Evolutionary conservation across 2,888 invertebrate species (phyloP), one percentile per base, ranked within the genome.

Genomic region (Hyppa rectilinea): DNA sequence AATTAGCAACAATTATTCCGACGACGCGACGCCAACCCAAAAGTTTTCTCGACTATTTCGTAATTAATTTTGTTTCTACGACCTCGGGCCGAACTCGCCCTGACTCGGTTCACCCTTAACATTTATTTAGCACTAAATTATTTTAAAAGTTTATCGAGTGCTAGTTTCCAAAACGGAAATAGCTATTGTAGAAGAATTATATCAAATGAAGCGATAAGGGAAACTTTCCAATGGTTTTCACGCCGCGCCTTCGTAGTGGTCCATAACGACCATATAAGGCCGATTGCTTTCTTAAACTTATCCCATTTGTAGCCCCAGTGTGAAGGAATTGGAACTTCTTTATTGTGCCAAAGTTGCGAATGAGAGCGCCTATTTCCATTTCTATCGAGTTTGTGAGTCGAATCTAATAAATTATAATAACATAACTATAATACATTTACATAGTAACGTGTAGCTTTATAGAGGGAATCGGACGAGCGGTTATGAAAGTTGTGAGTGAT

Each of bases 241-340:
- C 94, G 92, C 93, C 88, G 89, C 89, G 89, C 87, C 91, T 91
- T 88, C 89, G 88, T 92, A 93, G 92, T 92, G 92, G 93, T 93
- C 92, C 92, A 91, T 94, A 94, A 94, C 94, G 93, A 93, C 93
- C 94, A 94, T 95, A 95, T 94, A 95, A 94, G 94, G 93, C 92
- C 94, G 94, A 95, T 95, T 95, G 95, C 95, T 95, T 95, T 94
- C 94, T 92, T 93, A 94, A 95, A 95, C 92, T 95, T 95, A 92
- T 93, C 94, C 94, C 94, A 95, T 95, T 95, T 94, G 93, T 93
- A 94, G 92, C 88, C 90, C 87, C 89, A 85, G 91, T 89, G 90
- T 90, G 88, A 88, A 93, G 90, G 90, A 92, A 94, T 94, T 90
- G 90, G 90, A 95, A 95, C 93, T 94, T 93, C 93, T 95, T 94